These are phyloP conservation scores for Molossus molossus DNA, from an alignment of 2,797 vertebrate genomes.

Conservation along the genomic window DNA sequence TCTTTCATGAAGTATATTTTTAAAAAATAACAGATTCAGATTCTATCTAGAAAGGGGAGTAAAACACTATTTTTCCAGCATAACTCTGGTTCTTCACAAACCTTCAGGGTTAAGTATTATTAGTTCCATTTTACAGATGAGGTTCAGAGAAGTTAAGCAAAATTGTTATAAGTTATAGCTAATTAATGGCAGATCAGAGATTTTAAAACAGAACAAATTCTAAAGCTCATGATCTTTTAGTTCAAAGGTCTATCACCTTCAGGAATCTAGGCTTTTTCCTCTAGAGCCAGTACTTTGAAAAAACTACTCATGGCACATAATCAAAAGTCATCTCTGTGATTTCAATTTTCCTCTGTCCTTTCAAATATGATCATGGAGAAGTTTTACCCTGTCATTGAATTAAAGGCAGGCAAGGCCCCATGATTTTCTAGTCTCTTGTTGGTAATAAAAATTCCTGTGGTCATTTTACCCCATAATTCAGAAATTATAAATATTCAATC, in stretches of 20 bases:
- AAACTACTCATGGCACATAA: neutral
- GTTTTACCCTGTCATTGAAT: neutral
- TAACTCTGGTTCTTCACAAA: slow-evolving; percentile 16
- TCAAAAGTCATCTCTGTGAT: slow-evolving; percentile 11
- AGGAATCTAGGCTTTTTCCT: neutral
- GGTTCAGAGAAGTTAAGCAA: neutral
- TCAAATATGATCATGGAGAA: neutral
- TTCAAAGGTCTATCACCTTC: neutral
- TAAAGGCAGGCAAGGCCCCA: neutral
- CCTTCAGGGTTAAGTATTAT: neutral
- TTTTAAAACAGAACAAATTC: slow-evolving; percentile 3
- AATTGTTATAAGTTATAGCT: neutral
- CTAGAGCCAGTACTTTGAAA: neutral
- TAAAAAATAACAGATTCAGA: neutral
- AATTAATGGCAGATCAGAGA: slow-evolving; percentile 18
- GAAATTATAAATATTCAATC: neutral
- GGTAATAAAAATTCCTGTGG: neutral
- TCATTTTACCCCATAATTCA: slow-evolving; percentile 15
- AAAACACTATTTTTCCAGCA: neutral
- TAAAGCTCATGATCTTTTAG: neutral
- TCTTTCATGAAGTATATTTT: neutral
- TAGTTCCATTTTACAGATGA: neutral
- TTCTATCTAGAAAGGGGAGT: slow-evolving; percentile 16
- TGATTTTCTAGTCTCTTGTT: neutral
- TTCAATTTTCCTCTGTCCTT: slow-evolving; percentile 27